Conservation (phyloP, 2,797 vertebrate species). For the Notolabrus celidotus region DNA sequence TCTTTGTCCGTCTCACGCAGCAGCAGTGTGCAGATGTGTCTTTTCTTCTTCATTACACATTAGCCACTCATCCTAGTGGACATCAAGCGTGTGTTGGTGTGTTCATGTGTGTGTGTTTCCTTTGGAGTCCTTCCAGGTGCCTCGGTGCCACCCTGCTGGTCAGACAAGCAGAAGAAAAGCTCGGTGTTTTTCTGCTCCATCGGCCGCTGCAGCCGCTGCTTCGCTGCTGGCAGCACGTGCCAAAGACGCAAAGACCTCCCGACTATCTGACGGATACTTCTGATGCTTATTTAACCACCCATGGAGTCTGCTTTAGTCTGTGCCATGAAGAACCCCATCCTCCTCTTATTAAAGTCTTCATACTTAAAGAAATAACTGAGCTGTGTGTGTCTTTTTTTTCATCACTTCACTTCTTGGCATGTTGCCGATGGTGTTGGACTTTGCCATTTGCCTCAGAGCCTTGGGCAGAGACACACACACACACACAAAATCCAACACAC, state of each 20-base stretch:
- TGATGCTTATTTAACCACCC: neutral
- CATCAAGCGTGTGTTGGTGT: slow-evolving; percentile 26
- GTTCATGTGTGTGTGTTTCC: slow-evolving; percentile 47
- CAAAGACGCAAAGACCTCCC: slow-evolving; percentile 58
- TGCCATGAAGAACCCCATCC: neutral
- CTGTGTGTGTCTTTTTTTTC: neutral
- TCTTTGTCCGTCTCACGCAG: slow-evolving; percentile 22
- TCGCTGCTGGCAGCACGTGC: slow-evolving; percentile 86
- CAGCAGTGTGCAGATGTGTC: slow-evolving; percentile 72
- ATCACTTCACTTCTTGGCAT: slow-evolving; percentile 37
- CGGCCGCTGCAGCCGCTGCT: slow-evolving; percentile 76
- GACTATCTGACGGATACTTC: neutral
- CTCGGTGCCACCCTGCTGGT: slow-evolving; percentile 69
- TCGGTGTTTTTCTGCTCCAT: slow-evolving; percentile 88
- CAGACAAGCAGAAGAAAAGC: slow-evolving; percentile 86
- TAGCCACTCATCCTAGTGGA: slow-evolving; percentile 63
- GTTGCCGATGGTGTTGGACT: slow-evolving; percentile 29
- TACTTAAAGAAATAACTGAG: neutral
- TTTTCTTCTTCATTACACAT: slow-evolving; percentile 81
- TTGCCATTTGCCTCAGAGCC: slow-evolving; percentile 70
- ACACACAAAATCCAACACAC: slow-evolving; percentile 2
- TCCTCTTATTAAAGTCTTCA: neutral
- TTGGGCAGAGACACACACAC: slow-evolving; percentile 38
- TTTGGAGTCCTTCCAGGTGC: slow-evolving; percentile 82
- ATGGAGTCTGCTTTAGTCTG: slow-evolving; percentile 1